Evolutionary conservation across 2,113 vertebrate species (phyloP).

Genomic region (Elaphurus davidianus): DNA sequence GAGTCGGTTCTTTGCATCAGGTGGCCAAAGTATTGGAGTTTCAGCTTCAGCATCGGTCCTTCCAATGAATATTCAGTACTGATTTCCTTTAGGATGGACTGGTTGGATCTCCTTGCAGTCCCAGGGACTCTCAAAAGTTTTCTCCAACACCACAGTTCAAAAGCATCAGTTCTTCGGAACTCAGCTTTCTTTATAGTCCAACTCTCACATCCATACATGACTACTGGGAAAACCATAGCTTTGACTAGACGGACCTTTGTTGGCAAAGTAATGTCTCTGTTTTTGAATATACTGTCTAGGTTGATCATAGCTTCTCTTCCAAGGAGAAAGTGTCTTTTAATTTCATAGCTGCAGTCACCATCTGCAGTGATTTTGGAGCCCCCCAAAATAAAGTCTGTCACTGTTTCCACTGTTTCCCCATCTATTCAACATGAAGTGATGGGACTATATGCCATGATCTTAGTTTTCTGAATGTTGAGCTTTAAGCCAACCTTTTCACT

Average conservation of each 20-base stretch:
- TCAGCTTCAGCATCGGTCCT: not conserved
- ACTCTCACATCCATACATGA: not conserved
- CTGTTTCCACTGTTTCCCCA: not conserved
- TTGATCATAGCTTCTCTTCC: not conserved
- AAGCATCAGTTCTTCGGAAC: rapidly evolving
- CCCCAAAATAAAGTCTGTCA: not conserved
- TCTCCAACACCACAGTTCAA: not conserved
- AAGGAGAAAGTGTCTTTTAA: not conserved
- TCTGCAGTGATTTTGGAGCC: not conserved
- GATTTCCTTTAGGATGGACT: not conserved
- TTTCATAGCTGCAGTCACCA: not conserved
- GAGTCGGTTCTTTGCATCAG: not conserved
- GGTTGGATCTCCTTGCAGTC: not conserved
- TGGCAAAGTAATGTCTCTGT: not conserved
- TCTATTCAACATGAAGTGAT: not conserved
- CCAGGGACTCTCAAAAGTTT: not conserved
- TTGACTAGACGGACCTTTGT: not conserved
- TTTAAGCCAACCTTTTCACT: not conserved
- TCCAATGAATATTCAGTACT: not conserved
- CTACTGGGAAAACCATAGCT: not conserved
- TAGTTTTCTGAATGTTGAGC: not conserved
- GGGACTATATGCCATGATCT: not conserved
- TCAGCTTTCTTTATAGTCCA: not conserved
- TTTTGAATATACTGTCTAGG: not conserved
- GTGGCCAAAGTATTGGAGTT: not conserved